phyloP scores from a whole-genome alignment of 2,797 vertebrate genomes.

The Fundulus diaphanus region DNA sequence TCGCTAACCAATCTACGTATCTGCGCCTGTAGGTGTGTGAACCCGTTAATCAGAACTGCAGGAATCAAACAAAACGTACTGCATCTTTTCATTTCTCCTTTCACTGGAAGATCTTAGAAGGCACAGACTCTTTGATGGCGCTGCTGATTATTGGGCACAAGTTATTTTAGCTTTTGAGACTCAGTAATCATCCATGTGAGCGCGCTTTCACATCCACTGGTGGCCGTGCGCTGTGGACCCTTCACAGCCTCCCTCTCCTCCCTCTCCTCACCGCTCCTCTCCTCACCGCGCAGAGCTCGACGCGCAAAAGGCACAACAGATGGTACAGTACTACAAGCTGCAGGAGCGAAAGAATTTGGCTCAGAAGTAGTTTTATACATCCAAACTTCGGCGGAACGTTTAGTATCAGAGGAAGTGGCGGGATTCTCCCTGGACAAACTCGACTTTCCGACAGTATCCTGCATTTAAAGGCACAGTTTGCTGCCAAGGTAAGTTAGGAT shows the following conservation, averaged over 20 bases:
- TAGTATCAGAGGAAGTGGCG: slow-evolving; percentile 12
- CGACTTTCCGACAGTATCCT: slow-evolving; percentile 60
- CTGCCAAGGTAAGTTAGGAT: slow-evolving; percentile 74
- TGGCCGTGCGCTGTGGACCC: slow-evolving; percentile 33
- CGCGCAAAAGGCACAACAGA: slow-evolving; percentile 75
- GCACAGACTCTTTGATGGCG: not conserved
- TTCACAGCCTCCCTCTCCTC: not conserved
- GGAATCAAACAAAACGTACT: not conserved
- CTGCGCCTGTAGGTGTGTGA: no score
- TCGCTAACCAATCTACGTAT: no score
- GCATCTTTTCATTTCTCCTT: not conserved
- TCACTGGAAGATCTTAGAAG: not conserved
- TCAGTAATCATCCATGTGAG: not conserved
- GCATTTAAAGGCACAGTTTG: slow-evolving; percentile 60
- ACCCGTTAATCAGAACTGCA: not conserved
- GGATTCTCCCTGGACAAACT: slow-evolving; percentile 43
- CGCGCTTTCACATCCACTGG: slow-evolving; percentile 38
- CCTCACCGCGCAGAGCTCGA: slow-evolving; percentile 55
- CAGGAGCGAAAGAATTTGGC: slow-evolving; percentile 64
- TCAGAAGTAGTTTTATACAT: slow-evolving; percentile 58
- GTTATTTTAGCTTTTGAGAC: not conserved
- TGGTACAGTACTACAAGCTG: slow-evolving; percentile 66
- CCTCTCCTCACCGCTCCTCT: not conserved
- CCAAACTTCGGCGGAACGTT: slow-evolving; percentile 53
- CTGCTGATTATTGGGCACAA: not conserved